These are phyloP conservation scores for Clanis bilineata DNA, from an alignment of 2,888 invertebrate species.

Conservation along the genomic window DNA sequence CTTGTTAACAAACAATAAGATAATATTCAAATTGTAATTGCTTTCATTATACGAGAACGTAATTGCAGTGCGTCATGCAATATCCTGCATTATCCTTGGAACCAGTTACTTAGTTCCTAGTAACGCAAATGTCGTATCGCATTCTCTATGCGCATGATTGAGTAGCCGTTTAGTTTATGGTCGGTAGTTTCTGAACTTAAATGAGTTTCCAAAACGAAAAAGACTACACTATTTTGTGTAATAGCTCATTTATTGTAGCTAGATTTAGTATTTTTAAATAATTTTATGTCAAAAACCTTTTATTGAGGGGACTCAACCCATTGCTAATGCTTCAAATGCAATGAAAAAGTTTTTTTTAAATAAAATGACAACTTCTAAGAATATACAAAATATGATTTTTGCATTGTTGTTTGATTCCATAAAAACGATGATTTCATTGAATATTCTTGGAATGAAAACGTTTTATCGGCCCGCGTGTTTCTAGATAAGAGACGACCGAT, in stretches of 20 bases:
- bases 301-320: no score
- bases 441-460: neutral
- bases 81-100: neutral
- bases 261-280: no score
- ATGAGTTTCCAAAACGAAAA: no score
- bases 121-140: neutral
- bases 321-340: no score
- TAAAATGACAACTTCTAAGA: neutral
- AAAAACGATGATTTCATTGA: neutral
- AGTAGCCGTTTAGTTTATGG: no score
- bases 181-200: no score
- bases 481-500: neutral
- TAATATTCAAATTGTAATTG: neutral
- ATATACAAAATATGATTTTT: neutral
- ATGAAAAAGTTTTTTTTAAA: no score
- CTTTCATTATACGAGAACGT: conserved; percentile 4
- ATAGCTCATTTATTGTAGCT: no score
- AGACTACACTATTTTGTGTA: no score
- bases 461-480: neutral
- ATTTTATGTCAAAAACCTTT: no score
- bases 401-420: neutral
- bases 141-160: neutral
- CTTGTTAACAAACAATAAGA: no score
- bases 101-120: conserved; percentile 2
- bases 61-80: conserved; percentile 1